Evolutionary conservation across 2,113 vertebrate species (phyloP).

Genomic region (Mungos mungo): DNA sequence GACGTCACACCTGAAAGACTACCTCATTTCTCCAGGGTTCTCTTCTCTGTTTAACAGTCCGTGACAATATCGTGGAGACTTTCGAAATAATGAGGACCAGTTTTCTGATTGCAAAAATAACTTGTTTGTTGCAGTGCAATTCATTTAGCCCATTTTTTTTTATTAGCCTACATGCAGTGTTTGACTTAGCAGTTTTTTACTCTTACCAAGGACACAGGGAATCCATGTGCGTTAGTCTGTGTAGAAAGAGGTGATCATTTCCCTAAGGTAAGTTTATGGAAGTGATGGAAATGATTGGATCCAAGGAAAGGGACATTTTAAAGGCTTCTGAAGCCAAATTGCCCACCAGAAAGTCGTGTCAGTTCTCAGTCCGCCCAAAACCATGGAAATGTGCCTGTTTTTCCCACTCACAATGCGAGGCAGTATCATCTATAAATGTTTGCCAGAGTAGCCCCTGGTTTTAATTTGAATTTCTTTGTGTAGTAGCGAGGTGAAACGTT

Average conservation of each 20-base stretch:
- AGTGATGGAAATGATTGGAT: neutral
- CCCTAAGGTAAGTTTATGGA: neutral
- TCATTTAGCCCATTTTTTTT: neutral
- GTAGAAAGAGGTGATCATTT: neutral
- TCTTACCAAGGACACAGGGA: neutral
- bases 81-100: neutral
- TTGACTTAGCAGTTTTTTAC: neutral
- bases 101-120: constrained; percentile 42
- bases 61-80: neutral
- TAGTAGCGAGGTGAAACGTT: neutral
- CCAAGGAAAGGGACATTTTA: constrained; percentile 1
- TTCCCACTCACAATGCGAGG: neutral
- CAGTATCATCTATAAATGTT: neutral
- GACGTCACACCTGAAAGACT: neutral
- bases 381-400: neutral
- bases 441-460: neutral
- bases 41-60: neutral
- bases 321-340: neutral
- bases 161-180: neutral
- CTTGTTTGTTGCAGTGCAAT: neutral
- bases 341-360: neutral
- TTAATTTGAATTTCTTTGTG: constrained; percentile 41
- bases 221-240: neutral
- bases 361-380: neutral
- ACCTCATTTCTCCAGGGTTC: neutral